A percentile compares a stretch with the other conserved stretches of the same genome.
These are phyloP conservation scores for Cephalopterus ornatus DNA, from an alignment of 2,113 vertebrate species.

Conservation along the genomic window DNA sequence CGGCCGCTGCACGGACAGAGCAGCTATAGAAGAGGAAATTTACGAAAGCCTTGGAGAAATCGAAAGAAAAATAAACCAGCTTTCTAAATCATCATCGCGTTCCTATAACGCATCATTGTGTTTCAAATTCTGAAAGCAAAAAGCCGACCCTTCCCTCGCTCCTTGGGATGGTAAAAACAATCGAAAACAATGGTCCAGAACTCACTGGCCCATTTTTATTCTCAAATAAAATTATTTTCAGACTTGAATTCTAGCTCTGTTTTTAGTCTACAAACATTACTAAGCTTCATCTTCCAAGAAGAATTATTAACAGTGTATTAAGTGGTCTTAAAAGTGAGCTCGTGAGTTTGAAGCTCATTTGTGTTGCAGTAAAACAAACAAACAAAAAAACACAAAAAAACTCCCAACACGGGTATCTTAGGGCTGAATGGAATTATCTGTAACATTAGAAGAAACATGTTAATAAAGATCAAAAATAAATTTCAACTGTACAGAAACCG, in stretches of 20 bases:
- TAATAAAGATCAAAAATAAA: not conserved
- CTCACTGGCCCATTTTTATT: too few species aligned
- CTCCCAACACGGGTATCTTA: not conserved
- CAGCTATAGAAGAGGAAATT: accelerated
- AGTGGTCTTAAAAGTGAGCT: not conserved
- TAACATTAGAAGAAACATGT: not conserved
- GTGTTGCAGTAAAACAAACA: not conserved
- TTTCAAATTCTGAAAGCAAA: not conserved
- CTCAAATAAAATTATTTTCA: not conserved
- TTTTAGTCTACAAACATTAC: not conserved
- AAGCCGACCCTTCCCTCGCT: not conserved
- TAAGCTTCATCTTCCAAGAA: not conserved
- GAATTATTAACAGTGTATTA: not conserved
- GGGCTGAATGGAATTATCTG: not conserved
- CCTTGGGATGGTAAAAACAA: not conserved
- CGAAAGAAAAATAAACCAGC: not conserved
- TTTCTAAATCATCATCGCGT: not conserved
- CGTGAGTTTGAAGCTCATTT: not conserved
- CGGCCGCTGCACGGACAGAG: accelerated
- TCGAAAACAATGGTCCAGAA: not conserved
- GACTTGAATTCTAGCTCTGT: not conserved
- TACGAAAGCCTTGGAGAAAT: not conserved
- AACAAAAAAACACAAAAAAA: too few species aligned
- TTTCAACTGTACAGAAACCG: not conserved
- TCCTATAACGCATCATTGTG: not conserved